Evolutionary conservation across 2,113 vertebrate genomes (phyloP), one percentile per base, ranked within the genome.

Genomic region (Thinocorus orbignyianus): DNA sequence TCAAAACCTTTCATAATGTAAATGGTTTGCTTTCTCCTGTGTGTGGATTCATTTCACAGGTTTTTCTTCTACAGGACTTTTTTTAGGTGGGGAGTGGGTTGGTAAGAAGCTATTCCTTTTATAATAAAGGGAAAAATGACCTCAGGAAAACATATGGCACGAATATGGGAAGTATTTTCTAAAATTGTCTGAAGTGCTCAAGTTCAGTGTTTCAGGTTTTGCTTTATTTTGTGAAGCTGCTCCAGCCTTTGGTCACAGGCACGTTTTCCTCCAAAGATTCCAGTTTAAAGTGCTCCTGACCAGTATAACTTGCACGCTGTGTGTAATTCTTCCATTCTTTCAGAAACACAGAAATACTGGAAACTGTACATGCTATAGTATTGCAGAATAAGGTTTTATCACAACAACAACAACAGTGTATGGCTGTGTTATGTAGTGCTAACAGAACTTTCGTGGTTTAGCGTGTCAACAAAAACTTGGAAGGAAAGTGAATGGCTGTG

Each of bases 1-100:
- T 96, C 71, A 91, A 92, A 77, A 76, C 37, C 35, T 94, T 91
- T 80, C 39, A 13, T 96, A 33, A 70, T 82, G 41, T 87, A 14
- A 88, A 83, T 88, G 82, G 60, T 60, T 93, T 96, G 61, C 84
- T 24, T 65, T 95, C 48, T 92, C 12, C 58, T 80, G 7, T 39
- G 3, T 87, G 41, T 88, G 54, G 52, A 44, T 96, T 97, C 5
- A 49, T 70, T 88, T 97, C 44, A 66, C 82, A 88, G 77, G 31
- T 78, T 70, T 87, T 82, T 79, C 55, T 92, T 78, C 54, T 46
- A 33, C 79, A 81, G 84, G 86, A 82, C 66, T 61, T 54, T 41
- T 57, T 94, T 69, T 66, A 42, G 58, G 37, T 81, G 81, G 35
- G 78, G 80, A 90, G 17, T 79, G 73, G 39, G 23, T 77, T 88